phyloP scores from a whole-genome alignment of 2,888 invertebrate genomes.

The Thumatha senex region DNA sequence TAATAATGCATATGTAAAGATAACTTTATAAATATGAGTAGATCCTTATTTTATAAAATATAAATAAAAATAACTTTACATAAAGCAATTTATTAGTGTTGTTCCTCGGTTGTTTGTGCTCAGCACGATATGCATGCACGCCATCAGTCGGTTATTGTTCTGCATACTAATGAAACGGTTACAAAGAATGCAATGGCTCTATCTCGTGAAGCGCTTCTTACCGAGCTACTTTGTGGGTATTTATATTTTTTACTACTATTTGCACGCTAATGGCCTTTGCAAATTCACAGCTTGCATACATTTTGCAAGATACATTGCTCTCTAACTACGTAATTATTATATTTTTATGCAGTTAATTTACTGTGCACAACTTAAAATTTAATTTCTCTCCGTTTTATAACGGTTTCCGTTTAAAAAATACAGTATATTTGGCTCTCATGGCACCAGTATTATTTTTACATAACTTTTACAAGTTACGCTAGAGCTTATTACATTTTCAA shows the following conservation, averaged over 20 bases:
- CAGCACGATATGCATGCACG: conserved; percentile 1
- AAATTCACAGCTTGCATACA: background rate
- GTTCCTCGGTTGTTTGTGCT: background rate
- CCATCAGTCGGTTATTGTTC: conserved; percentile 4
- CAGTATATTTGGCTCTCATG: too few species aligned
- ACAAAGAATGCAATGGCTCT: conserved; percentile 22
- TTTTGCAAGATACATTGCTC: background rate
- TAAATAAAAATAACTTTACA: background rate
- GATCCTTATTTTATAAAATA: background rate
- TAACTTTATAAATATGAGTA: background rate
- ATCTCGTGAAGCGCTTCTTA: conserved; percentile 4
- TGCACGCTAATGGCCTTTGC: background rate
- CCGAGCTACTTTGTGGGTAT: conserved; percentile 14
- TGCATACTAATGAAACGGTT: conserved; percentile 11
- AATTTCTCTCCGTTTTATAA: too few species aligned
- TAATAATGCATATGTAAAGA: background rate
- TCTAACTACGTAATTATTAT: background rate
- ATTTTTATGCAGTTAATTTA: too few species aligned
- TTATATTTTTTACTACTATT: conserved; percentile 12
- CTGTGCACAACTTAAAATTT: too few species aligned
- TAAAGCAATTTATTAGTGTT: conserved; percentile 1
- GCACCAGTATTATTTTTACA: too few species aligned
- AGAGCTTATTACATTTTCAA: too few species aligned
- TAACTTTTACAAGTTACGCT: too few species aligned
- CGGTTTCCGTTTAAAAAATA: too few species aligned